These are phyloP conservation scores for Psammodynastes pulverulentus DNA, from an alignment of 2,113 vertebrate species.

Conservation along the genomic window DNA sequence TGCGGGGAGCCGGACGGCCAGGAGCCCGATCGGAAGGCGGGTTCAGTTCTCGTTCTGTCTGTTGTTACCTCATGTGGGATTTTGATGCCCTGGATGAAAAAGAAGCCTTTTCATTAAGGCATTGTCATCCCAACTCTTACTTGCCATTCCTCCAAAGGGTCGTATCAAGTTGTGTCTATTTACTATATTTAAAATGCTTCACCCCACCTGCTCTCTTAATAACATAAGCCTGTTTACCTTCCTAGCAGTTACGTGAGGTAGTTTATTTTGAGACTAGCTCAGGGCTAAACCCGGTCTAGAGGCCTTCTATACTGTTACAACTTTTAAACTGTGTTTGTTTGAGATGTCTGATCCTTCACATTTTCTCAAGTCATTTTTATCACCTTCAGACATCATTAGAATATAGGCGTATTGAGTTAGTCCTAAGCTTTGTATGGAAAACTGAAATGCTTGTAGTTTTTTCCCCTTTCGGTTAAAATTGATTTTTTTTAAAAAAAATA, in stretches of 20 bases:
- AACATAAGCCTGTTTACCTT: neutral
- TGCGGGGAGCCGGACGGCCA: neutral
- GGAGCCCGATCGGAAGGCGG: neutral
- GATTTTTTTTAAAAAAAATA: neutral
- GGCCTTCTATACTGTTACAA: neutral
- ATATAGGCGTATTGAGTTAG: neutral
- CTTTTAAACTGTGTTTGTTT: neutral
- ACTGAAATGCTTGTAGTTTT: neutral
- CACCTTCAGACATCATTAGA: neutral
- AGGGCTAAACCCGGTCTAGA: neutral
- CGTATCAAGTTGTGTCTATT: neutral
- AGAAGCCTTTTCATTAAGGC: neutral
- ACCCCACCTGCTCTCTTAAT: neutral
- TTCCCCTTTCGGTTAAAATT: neutral
- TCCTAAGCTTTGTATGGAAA: neutral
- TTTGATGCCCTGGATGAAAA: neutral
- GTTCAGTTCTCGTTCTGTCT: neutral
- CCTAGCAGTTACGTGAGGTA: neutral
- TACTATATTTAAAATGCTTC: neutral
- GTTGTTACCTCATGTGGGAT: neutral
- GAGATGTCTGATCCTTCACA: neutral
- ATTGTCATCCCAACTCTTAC: neutral
- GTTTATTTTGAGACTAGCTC: neutral
- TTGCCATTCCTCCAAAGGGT: neutral
- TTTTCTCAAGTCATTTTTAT: neutral